A percentile compares a stretch with the other conserved stretches of the same genome.
Evolutionary conservation across 2,113 vertebrate genomes (phyloP).

Genomic region (Spea multiplicata): DNA sequence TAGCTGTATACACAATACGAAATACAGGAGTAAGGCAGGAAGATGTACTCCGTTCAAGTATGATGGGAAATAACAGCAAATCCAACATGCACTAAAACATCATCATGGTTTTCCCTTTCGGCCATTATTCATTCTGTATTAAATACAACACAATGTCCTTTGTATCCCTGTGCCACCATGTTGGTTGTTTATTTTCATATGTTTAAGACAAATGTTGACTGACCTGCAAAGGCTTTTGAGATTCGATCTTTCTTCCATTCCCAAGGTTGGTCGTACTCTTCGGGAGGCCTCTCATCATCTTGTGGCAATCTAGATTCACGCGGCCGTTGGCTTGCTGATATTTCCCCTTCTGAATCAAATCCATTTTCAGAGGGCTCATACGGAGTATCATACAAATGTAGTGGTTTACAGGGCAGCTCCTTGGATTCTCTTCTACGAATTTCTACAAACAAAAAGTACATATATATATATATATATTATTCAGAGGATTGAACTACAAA

Average conservation of each 20-base stretch:
- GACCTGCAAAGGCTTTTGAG: slow-evolving; percentile 96
- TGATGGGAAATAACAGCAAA: no score
- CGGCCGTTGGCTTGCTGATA: slow-evolving; percentile 59
- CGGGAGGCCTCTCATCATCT: slow-evolving; percentile 89
- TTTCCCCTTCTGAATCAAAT: slow-evolving; percentile 67
- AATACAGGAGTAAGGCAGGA: no score
- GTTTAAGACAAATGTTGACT: slow-evolving; percentile 25
- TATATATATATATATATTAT: background rate
- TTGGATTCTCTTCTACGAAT: slow-evolving; percentile 69
- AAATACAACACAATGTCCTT: no score
- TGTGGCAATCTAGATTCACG: slow-evolving; percentile 89
- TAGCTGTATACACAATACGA: no score
- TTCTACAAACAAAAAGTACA: slow-evolving; percentile 56
- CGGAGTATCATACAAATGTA: slow-evolving; percentile 88
- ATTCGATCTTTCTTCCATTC: slow-evolving; percentile 97
- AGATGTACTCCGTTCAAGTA: no score
- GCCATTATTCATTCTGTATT: no score
- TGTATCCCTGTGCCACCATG: no score
- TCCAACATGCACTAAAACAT: no score
- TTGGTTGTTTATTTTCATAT: no score
- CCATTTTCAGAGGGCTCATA: slow-evolving; percentile 80
- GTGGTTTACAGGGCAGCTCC: slow-evolving; percentile 59
- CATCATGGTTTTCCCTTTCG: no score
- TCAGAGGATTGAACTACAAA: background rate
- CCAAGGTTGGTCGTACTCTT: slow-evolving; percentile 98